These are phyloP conservation scores for Pachliopta kotzebuea DNA, from an alignment of 2,888 invertebrate species.

Conservation along the genomic window DNA sequence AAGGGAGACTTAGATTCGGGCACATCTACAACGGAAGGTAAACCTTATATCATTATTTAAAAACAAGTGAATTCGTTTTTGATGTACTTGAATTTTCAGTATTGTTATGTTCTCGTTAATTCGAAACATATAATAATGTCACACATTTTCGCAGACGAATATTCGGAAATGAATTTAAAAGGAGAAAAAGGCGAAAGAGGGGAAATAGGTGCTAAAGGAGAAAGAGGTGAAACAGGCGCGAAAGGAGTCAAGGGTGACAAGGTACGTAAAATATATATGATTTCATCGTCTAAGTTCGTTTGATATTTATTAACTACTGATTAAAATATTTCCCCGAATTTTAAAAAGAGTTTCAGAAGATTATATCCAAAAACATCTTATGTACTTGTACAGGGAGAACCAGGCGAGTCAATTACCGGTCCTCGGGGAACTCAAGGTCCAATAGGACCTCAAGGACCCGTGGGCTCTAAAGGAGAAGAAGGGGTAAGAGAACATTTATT, in stretches of 20 bases:
- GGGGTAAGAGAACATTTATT: slow-evolving; percentile 39
- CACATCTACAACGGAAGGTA: slow-evolving; percentile 1
- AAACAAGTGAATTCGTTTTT: background rate
- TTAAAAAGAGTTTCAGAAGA: too few relatives aligned
- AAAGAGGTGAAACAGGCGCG: slow-evolving; percentile 56
- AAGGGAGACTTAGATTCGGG: background rate
- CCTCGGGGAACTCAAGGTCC: slow-evolving; percentile 74
- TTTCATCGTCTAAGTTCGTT: too few relatives aligned
- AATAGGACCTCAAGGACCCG: slow-evolving; percentile 81
- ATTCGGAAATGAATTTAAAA: slow-evolving; percentile 29
- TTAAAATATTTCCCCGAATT: too few relatives aligned
- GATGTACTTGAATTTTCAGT: too few relatives aligned
- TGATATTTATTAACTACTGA: too few relatives aligned
- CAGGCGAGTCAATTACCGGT: slow-evolving; percentile 45
- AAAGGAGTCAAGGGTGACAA: slow-evolving; percentile 70
- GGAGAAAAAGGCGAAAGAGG: slow-evolving; percentile 40
- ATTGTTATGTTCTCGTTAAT: too few relatives aligned
- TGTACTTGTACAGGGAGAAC: slow-evolving; percentile 42
- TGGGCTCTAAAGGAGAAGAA: slow-evolving; percentile 66
- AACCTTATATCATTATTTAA: background rate
- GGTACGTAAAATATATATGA: slow-evolving; percentile 24
- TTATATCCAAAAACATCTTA: too few relatives aligned
- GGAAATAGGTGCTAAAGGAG: slow-evolving; percentile 36
- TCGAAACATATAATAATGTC: background rate
- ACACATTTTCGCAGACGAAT: slow-evolving; percentile 8